Base-by-base conservation (phyloP, 37 sponge, comb jelly and placozoan species). In the Bolinopsis microptera region DNA sequence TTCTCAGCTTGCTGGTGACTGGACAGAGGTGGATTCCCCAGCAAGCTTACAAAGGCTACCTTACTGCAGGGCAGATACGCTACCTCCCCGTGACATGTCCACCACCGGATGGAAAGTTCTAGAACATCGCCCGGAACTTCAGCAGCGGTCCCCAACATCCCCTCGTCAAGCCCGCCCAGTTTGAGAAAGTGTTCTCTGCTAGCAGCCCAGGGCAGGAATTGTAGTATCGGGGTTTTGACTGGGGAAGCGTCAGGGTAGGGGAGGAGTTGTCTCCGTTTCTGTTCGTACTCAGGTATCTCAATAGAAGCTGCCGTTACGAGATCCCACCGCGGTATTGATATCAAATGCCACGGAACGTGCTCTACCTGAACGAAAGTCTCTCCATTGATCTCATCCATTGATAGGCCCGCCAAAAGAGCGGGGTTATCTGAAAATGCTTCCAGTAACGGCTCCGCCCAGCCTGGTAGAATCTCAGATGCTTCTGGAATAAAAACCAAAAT, bases 281-380 rank as follows among this genome's bases (percentile, higher is more conserved):
- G 13, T 38, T 86, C 90, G 26, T 86, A 48, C 39, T 39, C 90
- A 9, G 90, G 90, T 28, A 86, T 39, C 90, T 86, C 90, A 3
- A 86, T 86, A 0, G 90, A 48, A 3, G 36, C 90, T 8, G 90
- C 90, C 2, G 90, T 36, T 2, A 38, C 36, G 18, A 86, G 26
- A 8, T 86, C 90, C 90, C 90, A 86, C 36, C 90, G 40, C 0
- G 90, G 90, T 8, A 86, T 0, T 3, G 90, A 86, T 28, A 86
- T 86, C 0, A 86, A 48, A 24, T 86, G 90, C 90, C 90, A 86
- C 1, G 90, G 90, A 26, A 86, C 90, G 28, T 86, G 90, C 90
- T 86, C 90, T 40, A 86, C 61, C 48, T 86, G 90, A 1, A n/a
- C 90, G 61, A 86, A 86, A 2, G 90, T 41, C 61, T 86, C 61